Conservation (phyloP, 2,113 vertebrate genomes). For the Artemisiospiza belli region DNA sequence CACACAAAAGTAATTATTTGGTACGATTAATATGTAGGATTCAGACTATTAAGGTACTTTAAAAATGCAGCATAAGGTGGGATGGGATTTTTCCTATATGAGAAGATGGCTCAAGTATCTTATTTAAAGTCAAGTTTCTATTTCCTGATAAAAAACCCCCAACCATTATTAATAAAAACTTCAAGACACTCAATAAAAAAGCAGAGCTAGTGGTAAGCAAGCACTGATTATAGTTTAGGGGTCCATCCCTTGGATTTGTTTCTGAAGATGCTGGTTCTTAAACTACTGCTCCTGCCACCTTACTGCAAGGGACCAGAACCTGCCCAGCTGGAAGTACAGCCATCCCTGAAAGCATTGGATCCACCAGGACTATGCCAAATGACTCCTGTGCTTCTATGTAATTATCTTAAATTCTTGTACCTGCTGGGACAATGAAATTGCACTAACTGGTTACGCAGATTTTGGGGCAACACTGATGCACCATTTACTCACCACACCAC, state of each 20-base stretch:
- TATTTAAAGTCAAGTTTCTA: neutral
- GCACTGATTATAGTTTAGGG: neutral
- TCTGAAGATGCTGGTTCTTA: neutral
- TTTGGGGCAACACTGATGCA: neutral
- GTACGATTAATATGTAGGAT: neutral
- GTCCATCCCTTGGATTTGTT: neutral
- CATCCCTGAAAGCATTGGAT: neutral
- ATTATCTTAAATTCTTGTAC: neutral
- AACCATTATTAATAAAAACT: neutral
- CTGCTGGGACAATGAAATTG: neutral
- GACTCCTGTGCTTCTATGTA: neutral
- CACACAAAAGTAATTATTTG: neutral
- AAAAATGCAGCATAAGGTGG: neutral
- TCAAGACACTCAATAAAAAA: neutral
- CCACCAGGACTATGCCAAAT: neutral
- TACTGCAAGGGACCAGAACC: neutral
- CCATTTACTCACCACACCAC: neutral
- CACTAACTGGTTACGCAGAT: neutral
- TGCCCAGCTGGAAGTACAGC: neutral
- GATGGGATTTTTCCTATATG: neutral
- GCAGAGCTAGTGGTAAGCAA: neutral
- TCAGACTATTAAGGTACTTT: neutral
- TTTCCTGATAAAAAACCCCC: neutral
- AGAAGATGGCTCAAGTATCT: neutral
- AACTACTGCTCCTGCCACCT: neutral